Evolutionary conservation across 2,113 vertebrate species (phyloP).

Genomic region (Phasianus colchicus): DNA sequence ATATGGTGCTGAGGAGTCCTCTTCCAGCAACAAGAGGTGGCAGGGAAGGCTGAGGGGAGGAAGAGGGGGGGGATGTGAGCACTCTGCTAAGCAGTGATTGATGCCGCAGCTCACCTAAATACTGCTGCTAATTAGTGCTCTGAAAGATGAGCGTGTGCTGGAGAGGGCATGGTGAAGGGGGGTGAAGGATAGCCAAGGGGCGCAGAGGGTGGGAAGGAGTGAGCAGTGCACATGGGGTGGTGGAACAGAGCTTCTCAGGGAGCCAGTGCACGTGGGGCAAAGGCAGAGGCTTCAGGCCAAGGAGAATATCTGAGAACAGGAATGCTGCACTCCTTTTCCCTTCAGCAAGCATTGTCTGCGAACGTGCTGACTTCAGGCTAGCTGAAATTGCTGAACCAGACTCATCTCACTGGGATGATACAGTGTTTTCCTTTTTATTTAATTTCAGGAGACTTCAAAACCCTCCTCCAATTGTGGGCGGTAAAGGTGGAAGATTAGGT

Average conservation of each 20-base stretch:
- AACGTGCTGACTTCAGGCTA: background rate
- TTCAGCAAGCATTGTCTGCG: background rate
- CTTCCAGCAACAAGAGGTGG: background rate
- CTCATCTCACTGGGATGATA: background rate
- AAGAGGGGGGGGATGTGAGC: background rate
- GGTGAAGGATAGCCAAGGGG: background rate
- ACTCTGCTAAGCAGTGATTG: background rate
- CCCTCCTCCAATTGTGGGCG: background rate
- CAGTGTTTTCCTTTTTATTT: background rate
- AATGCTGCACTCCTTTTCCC: background rate
- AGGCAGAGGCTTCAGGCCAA: background rate
- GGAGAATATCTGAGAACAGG: background rate
- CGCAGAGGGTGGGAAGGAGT: background rate
- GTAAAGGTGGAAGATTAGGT: background rate
- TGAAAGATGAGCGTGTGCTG: background rate
- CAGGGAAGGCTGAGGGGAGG: background rate
- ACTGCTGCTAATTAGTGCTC: background rate
- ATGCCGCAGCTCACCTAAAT: background rate
- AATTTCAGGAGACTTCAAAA: background rate
- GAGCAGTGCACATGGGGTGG: rapidly evolving
- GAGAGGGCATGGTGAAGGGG: background rate
- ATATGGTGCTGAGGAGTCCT: background rate
- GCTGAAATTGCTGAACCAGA: background rate
- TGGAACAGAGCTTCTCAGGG: background rate
- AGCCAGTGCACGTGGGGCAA: background rate